Evolutionary conservation across 2,888 invertebrate genomes (phyloP), one percentile per base, ranked within the genome.

Genomic region (Ecliptopera silaceata): DNA sequence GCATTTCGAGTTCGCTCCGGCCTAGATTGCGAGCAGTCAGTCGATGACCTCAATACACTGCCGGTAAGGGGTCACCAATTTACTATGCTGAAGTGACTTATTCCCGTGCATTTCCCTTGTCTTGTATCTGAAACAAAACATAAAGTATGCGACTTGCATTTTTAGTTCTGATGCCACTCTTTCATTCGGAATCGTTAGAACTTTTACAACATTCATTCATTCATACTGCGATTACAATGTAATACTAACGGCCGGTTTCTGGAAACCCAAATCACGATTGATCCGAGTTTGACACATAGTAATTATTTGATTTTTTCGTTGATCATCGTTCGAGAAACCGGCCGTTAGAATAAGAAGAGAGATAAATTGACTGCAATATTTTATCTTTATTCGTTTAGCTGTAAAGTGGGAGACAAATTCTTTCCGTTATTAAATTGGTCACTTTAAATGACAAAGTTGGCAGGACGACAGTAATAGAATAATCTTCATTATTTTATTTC

Each of bases 401-500:
- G 15, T 53, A 54, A 58, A 50, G 29, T 58, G 49, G 22, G 49
- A 42, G 46, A 59, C 44, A 54, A 59, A 54, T 59, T 15, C 50
- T 54, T 53, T 46, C 50, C 54, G 38, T 46, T 50, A 5, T 59
- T 4, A 54, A 54, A 54, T 59, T 54, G 54, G 49, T 50, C 58
- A 59, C 54, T 59, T 53, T 50, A 46, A 52, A 52, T 52, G 26
- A 54, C 46, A 46, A 59, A 52, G 59, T 53, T 54, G 53, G 56
- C 59, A 54, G 56, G 52, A 44, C 45, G 56, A 42, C 60, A 58
- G 41, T 63, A 63, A 63, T 61, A 55, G 57, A 55, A 58, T 29
- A 63, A 51, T 66, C 66, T 66, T 56, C 51, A 61, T 66, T 59
- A 53, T 50, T 58, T 60, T 53, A 49, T 61, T 56, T 54, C 17